A percentile compares a stretch with the other conserved stretches of the same genome.
phyloP scores from a whole-genome alignment of 2,797 vertebrate genomes.

The Neopelma chrysocephalum region DNA sequence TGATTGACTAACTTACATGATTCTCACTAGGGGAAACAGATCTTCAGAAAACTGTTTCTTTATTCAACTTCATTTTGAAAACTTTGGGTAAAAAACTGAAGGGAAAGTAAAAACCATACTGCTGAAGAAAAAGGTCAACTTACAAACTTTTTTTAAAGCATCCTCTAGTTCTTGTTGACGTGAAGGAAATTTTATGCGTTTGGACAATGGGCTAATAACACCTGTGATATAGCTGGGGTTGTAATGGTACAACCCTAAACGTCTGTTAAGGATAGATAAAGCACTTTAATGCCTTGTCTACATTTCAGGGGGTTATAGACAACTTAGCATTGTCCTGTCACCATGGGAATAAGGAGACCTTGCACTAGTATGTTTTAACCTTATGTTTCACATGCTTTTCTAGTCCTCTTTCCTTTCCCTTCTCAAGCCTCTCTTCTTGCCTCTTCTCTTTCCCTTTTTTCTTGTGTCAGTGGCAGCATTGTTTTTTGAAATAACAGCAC shows the following conservation, averaged over 20 bases:
- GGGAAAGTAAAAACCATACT: neutral
- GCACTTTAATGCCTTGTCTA: neutral
- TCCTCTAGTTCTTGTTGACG: neutral
- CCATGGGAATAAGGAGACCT: neutral
- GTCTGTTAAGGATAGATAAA: neutral
- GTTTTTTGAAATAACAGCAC: neutral
- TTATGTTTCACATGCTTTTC: neutral
- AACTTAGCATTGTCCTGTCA: neutral
- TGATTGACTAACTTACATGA: accelerated
- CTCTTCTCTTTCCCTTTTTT: neutral
- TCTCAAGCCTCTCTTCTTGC: neutral
- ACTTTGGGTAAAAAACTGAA: neutral
- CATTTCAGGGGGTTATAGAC: neutral
- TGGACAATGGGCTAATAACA: neutral
- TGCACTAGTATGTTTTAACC: neutral
- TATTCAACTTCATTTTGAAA: neutral
- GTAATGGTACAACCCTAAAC: neutral
- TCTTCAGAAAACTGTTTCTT: neutral
- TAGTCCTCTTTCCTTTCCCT: neutral
- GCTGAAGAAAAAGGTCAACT: neutral
- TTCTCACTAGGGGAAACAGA: neutral
- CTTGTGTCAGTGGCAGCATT: neutral
- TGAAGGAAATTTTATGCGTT: neutral
- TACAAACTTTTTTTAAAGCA: neutral
- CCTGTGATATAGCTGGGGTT: neutral